Conservation (phyloP, 1,140 invertebrate species). For the Caenorhabditis briggsae region DNA sequence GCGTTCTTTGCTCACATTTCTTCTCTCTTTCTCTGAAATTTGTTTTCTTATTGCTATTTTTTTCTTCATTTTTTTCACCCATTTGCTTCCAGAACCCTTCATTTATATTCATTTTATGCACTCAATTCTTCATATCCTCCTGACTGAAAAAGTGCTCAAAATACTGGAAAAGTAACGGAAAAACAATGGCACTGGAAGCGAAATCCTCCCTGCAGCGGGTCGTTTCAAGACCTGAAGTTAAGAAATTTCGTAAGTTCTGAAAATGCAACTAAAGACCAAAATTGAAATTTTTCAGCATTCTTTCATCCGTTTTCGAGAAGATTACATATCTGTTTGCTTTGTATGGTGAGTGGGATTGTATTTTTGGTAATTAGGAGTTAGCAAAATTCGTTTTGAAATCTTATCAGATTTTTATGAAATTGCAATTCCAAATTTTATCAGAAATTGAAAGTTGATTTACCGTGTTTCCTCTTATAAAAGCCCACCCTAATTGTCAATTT, state of each 20-base stretch:
- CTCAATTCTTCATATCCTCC: slow-evolving; percentile 2
- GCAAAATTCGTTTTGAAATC: not conserved
- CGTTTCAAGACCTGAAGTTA: not conserved
- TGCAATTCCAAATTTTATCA: too few relatives aligned
- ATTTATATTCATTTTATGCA: not conserved
- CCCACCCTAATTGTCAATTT: too few relatives aligned
- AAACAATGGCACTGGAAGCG: not conserved
- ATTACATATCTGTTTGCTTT: slow-evolving; percentile 66
- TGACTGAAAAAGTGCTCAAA: slow-evolving; percentile 32
- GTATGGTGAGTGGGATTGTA: slow-evolving; percentile 57
- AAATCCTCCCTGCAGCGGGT: not conserved
- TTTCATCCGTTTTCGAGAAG: slow-evolving; percentile 69
- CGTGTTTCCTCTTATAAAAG: too few relatives aligned
- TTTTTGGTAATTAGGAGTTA: not conserved
- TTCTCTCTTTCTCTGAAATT: not conserved
- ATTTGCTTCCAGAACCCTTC: too few relatives aligned
- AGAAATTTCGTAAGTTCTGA: slow-evolving; percentile 42
- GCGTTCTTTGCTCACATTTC: slow-evolving; percentile 37
- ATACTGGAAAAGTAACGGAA: slow-evolving; percentile 4
- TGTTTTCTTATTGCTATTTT: not conserved
- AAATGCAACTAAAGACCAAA: not conserved
- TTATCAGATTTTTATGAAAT: too few relatives aligned
- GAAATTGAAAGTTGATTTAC: too few relatives aligned
- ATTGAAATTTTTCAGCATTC: slow-evolving; percentile 52
- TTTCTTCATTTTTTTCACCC: not conserved